Conservation (phyloP, 2,888 invertebrate species). For the Nysson spinosus region DNA sequence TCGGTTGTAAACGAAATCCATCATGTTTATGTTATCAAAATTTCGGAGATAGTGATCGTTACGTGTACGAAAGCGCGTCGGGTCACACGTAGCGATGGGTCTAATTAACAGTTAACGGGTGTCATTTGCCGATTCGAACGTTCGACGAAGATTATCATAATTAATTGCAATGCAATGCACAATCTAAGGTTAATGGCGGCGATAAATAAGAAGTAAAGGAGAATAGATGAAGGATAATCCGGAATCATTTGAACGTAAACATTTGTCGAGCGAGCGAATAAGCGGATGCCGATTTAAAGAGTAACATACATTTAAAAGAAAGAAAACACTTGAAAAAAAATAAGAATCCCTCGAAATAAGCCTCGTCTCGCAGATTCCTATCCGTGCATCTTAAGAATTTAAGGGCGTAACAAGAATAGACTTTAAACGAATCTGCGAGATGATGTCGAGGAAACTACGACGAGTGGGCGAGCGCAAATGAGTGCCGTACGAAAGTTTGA, state of each 20-base stretch:
- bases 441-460: conserved; percentile 65
- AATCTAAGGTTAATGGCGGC: conserved; percentile 15
- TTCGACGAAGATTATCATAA: conserved; percentile 67
- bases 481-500: conserved; percentile 34
- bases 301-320: conserved; percentile 32
- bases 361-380: conserved; percentile 75
- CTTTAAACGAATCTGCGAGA: conserved; percentile 70
- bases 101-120: conserved; percentile 67
- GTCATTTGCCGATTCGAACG: conserved; percentile 72
- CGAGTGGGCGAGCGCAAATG: conserved; percentile 34
- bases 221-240: neutral
- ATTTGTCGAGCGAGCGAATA: conserved; percentile 75
- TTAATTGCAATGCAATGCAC: conserved; percentile 27
- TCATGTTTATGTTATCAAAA: conserved; percentile 35
- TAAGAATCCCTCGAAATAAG: conserved; percentile 60
- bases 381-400: conserved; percentile 45
- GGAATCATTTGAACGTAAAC: conserved; percentile 20
- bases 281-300: conserved; percentile 61
- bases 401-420: conserved; percentile 52
- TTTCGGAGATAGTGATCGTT: conserved; percentile 50
- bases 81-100: conserved; percentile 65
- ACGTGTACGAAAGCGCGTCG: conserved; percentile 55
- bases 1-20: conserved; percentile 27
- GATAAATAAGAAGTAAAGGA: neutral
- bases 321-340: conserved; percentile 32